These are phyloP conservation scores for Synanthedon formicaeformis DNA, from an alignment of 2,888 invertebrate genomes.

Conservation along the genomic window DNA sequence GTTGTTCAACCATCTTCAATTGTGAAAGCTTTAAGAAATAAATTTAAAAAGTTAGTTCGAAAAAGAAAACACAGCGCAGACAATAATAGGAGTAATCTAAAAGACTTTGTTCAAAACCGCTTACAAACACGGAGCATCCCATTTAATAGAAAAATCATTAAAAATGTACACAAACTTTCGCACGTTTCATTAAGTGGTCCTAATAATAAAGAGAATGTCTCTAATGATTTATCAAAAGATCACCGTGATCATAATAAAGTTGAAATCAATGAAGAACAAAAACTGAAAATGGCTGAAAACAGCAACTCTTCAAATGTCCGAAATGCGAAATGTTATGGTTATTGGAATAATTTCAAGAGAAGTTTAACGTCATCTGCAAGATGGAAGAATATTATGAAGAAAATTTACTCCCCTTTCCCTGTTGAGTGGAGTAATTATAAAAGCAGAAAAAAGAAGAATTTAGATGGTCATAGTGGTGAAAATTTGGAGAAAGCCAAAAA, in stretches of 20 bases:
- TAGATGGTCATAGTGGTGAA: background rate
- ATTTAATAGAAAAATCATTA: too few relatives aligned
- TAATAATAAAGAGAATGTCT: too few relatives aligned
- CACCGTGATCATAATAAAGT: too few relatives aligned
- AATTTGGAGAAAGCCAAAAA: slow-evolving; percentile 6
- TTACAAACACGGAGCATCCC: too few relatives aligned
- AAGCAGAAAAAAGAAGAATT: slow-evolving; percentile 25
- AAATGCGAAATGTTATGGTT: background rate
- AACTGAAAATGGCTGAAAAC: background rate
- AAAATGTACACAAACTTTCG: too few relatives aligned
- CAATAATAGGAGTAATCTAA: background rate
- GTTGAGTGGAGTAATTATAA: slow-evolving; percentile 21
- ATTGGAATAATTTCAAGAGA: background rate
- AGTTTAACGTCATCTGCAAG: background rate
- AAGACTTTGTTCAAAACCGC: too few relatives aligned
- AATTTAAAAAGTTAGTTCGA: slow-evolving; percentile 1
- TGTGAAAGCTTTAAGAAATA: slow-evolving; percentile 1
- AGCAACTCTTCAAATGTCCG: background rate
- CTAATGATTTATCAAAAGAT: too few relatives aligned
- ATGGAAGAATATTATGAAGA: slow-evolving; percentile 2
- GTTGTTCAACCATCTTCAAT: slow-evolving; percentile 1
- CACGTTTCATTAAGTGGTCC: too few relatives aligned
- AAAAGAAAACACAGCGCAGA: slow-evolving; percentile 1
- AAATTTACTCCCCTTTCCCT: slow-evolving; percentile 2
- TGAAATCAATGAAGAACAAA: too few relatives aligned